phyloP scores from a whole-genome alignment of 2,797 vertebrate species.

The Parauchenoglanis punctatus region DNA sequence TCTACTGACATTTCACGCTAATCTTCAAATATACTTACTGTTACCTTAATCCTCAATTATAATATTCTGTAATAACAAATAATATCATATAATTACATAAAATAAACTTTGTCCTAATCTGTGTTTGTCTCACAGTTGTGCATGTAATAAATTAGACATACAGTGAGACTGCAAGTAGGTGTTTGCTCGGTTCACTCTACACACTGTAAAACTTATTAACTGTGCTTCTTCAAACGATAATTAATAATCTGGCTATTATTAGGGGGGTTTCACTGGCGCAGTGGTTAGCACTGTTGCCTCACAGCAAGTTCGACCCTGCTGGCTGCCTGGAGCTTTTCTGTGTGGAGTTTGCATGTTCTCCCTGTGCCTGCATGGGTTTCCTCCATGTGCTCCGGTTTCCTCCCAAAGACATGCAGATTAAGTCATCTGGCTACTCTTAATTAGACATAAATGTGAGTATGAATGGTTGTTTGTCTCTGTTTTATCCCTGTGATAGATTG shows the following conservation, averaged over 20 bases:
- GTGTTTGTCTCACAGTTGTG: slow-evolving; percentile 2
- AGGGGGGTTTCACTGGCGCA: neutral
- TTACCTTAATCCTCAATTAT: neutral
- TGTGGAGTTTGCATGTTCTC: no score
- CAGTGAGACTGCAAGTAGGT: neutral
- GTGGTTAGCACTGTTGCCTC: no score
- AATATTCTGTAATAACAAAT: neutral
- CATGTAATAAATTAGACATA: neutral
- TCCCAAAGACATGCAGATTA: no score
- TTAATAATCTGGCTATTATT: neutral
- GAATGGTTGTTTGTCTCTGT: no score
- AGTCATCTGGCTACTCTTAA: no score
- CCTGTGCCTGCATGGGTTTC: no score
- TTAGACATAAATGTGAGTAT: no score
- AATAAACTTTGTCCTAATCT: neutral
- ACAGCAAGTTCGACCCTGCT: no score
- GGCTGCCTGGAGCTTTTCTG: no score
- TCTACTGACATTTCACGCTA: neutral
- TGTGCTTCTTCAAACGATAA: neutral
- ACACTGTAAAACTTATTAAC: neutral
- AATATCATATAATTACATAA: neutral
- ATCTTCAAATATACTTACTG: neutral
- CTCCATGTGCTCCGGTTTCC: no score
- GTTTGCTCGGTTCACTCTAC: neutral
- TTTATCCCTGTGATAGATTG: no score